A percentile compares a stretch with the other conserved stretches of the same genome.
These are phyloP conservation scores for Notarius lentiginosus DNA, from an alignment of 2,113 vertebrate genomes.

Conservation along the genomic window DNA sequence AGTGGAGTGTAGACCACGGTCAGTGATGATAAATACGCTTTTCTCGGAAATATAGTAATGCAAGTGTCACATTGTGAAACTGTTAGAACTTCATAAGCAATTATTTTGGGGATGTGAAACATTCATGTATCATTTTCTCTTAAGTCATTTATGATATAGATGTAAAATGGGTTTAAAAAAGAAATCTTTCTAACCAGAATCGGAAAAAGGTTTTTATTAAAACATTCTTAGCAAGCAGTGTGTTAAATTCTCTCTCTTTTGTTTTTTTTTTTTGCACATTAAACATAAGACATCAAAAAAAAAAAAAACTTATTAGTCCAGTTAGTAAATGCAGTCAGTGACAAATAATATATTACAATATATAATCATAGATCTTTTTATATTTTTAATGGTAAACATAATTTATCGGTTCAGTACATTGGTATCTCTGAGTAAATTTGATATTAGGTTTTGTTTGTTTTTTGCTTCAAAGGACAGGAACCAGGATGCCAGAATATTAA, in stretches of 20 bases:
- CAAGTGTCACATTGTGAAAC: conserved; percentile 10
- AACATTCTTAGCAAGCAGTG: conserved; percentile 49
- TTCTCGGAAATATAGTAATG: conserved; percentile 4
- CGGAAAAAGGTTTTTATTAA: conserved; percentile 44
- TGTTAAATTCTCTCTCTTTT: neutral
- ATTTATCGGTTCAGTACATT: conserved; percentile 21
- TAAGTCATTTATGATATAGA: neutral
- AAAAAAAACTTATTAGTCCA: conserved; percentile 43
- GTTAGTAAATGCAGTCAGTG: conserved; percentile 51
- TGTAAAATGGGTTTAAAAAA: neutral
- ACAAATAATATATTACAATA: conserved; percentile 42
- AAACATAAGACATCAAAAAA: conserved; percentile 35
- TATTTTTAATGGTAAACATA: conserved; percentile 39
- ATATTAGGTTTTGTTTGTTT: conserved; percentile 14
- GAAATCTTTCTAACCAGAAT: neutral
- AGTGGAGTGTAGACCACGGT: neutral
- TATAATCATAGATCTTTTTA: conserved; percentile 29
- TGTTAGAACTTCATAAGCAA: neutral
- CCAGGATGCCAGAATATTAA: conserved; percentile 50
- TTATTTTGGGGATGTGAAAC: conserved; percentile 24
- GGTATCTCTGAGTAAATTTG: conserved; percentile 28
- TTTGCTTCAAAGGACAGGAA: conserved; percentile 21
- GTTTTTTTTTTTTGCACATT: conserved; percentile 4
- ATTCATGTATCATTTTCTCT: neutral
- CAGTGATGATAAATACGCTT: neutral